Base-by-base conservation (phyloP, 2,797 vertebrate species). In the Tympanoctomys barrerae region DNA sequence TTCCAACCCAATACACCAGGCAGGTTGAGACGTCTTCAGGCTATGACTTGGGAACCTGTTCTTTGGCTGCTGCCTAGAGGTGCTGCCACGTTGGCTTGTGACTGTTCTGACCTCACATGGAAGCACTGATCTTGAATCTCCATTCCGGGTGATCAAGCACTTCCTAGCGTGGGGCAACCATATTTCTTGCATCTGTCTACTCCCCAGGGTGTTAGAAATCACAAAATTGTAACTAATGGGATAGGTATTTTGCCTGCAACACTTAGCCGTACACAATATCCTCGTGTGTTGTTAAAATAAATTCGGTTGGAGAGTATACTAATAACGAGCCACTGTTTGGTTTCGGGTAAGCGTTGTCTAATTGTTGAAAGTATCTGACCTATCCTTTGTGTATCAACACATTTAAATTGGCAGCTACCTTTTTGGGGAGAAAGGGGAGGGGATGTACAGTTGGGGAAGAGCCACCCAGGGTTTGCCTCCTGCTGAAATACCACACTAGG, bases 1-100 rank as follows among this genome's bases (percentile, higher is more conserved):
- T 90, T 95, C 79, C 49, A 93, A 97, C 85, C 79, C 61, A 91
- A 28, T 79, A 94, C 95, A 94, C 83, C 64, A 83, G 87, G 62
- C 93, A 80, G 73, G 0, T 89, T 62, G 77, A 95, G 79, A 80
- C 84, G 75, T 49, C 87, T 61, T 24, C 11, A 68, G 73, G 86
- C 68, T 80, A 22, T 64, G 77, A 26, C 33, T 71, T 87, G 28
- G 52, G 87, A 83, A 68, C 70, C 62, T 81, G 7, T 54, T 77
- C 87, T 96, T 92, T 87, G 71, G 81, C 86, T 71, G 33, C 82
- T 78, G 71, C 90, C 86, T 24, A 39, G 31, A 68, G 64, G 87
- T 31, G 49, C 71, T 46, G 36, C 64, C 59, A 0, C 57, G 24
- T 90, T 83, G 78, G 87, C 61, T 78, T 81, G 49, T 68, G 87